Evolutionary conservation across 2,888 invertebrate genomes (phyloP).

Genomic region (Beris chalybata): DNA sequence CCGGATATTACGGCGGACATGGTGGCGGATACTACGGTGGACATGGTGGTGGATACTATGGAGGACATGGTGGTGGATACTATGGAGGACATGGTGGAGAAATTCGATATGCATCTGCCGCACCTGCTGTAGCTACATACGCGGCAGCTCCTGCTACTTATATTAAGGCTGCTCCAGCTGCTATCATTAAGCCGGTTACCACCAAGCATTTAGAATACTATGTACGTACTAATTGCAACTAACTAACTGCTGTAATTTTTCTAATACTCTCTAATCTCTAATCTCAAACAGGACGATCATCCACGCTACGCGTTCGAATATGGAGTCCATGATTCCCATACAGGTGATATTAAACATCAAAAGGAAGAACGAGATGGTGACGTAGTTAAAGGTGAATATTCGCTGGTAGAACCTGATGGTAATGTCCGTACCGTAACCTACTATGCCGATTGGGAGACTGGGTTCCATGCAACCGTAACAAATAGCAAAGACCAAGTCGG

Average conservation of each 20-base stretch:
- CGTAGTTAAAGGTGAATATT: slow-evolving; percentile 71
- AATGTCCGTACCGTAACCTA: slow-evolving; percentile 75
- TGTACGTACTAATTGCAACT: slow-evolving; percentile 54
- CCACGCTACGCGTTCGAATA: slow-evolving; percentile 74
- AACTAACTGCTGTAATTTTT: neutral
- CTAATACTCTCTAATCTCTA: neutral
- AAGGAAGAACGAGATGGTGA: slow-evolving; percentile 74
- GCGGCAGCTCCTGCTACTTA: slow-evolving; percentile 52
- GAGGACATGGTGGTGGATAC: slow-evolving; percentile 37
- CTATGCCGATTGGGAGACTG: slow-evolving; percentile 76
- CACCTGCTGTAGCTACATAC: slow-evolving; percentile 49
- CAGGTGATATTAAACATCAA: slow-evolving; percentile 74
- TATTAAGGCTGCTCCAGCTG: slow-evolving; percentile 52
- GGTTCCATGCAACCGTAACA: slow-evolving; percentile 73
- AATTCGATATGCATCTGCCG: slow-evolving; percentile 53
- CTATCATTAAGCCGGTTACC: slow-evolving; percentile 60
- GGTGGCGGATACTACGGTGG: slow-evolving; percentile 3
- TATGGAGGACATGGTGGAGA: slow-evolving; percentile 47
- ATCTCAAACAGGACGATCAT: slow-evolving; percentile 61
- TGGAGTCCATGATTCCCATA: slow-evolving; percentile 72
- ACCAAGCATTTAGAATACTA: slow-evolving; percentile 66
- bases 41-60: slow-evolving; percentile 25
- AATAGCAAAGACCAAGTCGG: slow-evolving; percentile 63
- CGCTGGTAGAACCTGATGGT: slow-evolving; percentile 72
- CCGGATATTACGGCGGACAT: slow-evolving; percentile 14